Percentiles rank a stretch among this genome's conserved stretches.
Conservation (phyloP, 2,113 vertebrate species). For the Isurus oxyrinchus region DNA sequence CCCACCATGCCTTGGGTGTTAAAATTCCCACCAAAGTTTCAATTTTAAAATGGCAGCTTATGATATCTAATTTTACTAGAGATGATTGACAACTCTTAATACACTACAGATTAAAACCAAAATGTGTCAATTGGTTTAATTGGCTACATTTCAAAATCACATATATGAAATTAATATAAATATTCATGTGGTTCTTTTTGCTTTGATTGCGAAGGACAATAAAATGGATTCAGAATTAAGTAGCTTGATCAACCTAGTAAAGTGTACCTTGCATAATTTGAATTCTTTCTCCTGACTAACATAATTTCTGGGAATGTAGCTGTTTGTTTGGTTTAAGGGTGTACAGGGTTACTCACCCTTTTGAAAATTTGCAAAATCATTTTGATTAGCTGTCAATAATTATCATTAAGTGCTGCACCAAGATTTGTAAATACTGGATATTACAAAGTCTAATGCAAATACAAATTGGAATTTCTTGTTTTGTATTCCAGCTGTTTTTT, state of each 20-base stretch:
- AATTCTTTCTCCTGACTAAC: not conserved
- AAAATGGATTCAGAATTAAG: not conserved
- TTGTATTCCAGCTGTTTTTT: not conserved
- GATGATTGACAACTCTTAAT: not conserved
- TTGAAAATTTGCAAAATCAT: not conserved
- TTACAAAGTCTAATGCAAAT: not conserved
- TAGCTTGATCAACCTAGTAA: not conserved
- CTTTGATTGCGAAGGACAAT: not conserved
- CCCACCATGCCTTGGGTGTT: not conserved
- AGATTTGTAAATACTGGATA: not conserved
- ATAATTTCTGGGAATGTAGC: not conserved
- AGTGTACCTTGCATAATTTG: not conserved
- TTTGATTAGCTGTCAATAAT: not conserved
- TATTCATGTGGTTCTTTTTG: not conserved
- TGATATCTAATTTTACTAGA: not conserved
- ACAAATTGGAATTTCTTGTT: not conserved
- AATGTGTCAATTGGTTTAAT: not conserved
- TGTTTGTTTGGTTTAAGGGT: not conserved
- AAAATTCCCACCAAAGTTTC: not conserved
- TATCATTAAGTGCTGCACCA: not conserved
- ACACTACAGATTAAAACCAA: not conserved
- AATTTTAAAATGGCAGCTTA: not conserved
- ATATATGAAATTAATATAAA: slow-evolving; percentile 1
- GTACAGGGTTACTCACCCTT: not conserved
- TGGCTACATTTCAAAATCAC: not conserved